Base-by-base conservation (phyloP, 2,888 invertebrate genomes). In the Troides helena region DNA sequence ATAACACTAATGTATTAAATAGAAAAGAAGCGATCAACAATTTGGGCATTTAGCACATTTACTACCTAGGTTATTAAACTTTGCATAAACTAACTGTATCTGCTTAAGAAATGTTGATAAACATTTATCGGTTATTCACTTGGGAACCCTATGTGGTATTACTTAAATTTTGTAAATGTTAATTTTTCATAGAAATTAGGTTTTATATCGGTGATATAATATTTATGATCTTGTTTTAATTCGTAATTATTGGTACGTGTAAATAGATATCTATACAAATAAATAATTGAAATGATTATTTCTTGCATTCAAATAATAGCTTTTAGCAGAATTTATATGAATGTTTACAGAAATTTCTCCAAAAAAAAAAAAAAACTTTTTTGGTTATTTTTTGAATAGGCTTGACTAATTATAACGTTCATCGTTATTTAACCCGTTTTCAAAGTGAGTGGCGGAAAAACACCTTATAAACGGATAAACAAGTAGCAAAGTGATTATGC, bases 41-140 rank as follows among this genome's bases (percentile, higher is more conserved):
- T 65, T 68, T 60, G 36, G 23, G 1, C 39, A 64, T 60, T 70
- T 70, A 70, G 59, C 69, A 62, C 62, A 53, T 69, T 69, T 58
- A 66, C 4, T 23, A 58, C 59, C 30, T 58, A 58, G 69, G 57
- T 65, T 23, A 66, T 36, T 66, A 59, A 62, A 70, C 65, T 69
- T 65, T 65, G 58, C 30, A 62, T 61, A 21, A 62, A 30, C 17
- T 65, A 65, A 56, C 43, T 68, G 67, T 67, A 43, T 23, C 43
- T 65, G 46, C 57, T 46, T 39, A 39, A 23, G 23, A 61, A 61
- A 61, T n/a, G 39, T 61, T 39, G 36, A 61, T 61, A 61, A 61
- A 36, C 39, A 23, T 58, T 36, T 61, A 61, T 61, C 61, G n/a
- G 61, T 61, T 61, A 61, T 61, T 61, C 61, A 61, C 61, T 61